Evolutionary conservation across 2,797 vertebrate genomes (phyloP), one percentile per base, ranked within the genome.

Genomic region (Erpetoichthys calabaricus): DNA sequence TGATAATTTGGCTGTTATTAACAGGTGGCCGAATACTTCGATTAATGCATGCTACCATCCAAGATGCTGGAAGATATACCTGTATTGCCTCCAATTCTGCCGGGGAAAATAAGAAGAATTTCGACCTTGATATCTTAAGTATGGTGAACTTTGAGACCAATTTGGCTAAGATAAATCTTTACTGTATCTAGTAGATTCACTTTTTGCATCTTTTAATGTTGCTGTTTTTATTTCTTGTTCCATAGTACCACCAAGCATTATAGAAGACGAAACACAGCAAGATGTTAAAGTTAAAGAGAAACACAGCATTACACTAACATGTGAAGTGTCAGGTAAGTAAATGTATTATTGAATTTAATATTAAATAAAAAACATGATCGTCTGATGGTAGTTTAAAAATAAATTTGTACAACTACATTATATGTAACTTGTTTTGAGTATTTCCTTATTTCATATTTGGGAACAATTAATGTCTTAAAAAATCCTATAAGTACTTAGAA

Each of bases 211-310:
- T 44, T 46, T 45, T 57, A 1, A 1, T 53, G 46, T 9, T 52
- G 52, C 3, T n/a, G 9, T 10, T 44, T 45, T 49, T 42, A 51
- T 44, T 51, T 57, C 56, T 41, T 51, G 64, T 65, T 58, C 63
- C 63, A 55, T 77, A 99, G 96, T 95, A 57, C 91, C 91, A 41
- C 93, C 96, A 50, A 85, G 64, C 55, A 89, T 99, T 60, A 72
- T 81, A 50, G 84, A 75, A 4, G 87, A 83, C 59, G 89, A 84
- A 44, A 82, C 70, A 1, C 8, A 89, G 59, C 75, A 89, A 69
- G 91, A 96, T 41, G 67, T 90, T 45, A 98, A 91, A 73, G 89
- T 97, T 42, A 97, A 90, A 66, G 91, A 98, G 70, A 86, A 80
- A 46, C 84, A 91, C 41, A 74, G 74, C 63, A 65, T 92, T 9